Evolutionary conservation across 2,113 vertebrate genomes (phyloP).

Genomic region (Aphyosemion australe): DNA sequence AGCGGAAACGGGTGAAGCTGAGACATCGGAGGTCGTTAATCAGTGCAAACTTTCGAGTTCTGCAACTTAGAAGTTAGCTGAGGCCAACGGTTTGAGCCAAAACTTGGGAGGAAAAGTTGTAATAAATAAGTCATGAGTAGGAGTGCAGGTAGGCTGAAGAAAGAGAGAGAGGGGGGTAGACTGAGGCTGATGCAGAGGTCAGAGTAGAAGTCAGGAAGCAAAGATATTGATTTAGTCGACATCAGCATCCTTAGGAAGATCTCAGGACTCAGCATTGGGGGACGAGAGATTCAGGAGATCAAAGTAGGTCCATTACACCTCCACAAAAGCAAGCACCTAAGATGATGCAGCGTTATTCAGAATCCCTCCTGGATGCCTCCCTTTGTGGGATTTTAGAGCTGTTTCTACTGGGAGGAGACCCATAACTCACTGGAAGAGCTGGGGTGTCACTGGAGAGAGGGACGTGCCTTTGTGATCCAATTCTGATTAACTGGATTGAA

Average conservation of each 20-base stretch:
- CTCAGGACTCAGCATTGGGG: background rate
- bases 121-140: no score
- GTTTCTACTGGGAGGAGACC: background rate
- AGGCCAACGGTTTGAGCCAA: background rate
- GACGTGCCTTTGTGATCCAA: no score
- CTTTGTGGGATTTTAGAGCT: background rate
- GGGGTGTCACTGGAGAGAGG: no score
- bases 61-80: background rate
- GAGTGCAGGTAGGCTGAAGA: no score
- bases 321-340: no score
- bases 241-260: no score
- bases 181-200: no score
- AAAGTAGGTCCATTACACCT: no score
- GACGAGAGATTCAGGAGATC: background rate
- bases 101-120: background rate
- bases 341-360: no score
- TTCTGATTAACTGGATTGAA: no score
- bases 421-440: background rate
- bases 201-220: background rate
- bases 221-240: background rate
- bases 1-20: slow-evolving; percentile 5
- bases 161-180: no score
- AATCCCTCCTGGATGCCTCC: no score
- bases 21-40: slow-evolving; percentile 2
- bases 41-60: slow-evolving; percentile 4